These are phyloP conservation scores for Alligator mississippiensis DNA, from an alignment of 2,113 vertebrate species.

Conservation along the genomic window DNA sequence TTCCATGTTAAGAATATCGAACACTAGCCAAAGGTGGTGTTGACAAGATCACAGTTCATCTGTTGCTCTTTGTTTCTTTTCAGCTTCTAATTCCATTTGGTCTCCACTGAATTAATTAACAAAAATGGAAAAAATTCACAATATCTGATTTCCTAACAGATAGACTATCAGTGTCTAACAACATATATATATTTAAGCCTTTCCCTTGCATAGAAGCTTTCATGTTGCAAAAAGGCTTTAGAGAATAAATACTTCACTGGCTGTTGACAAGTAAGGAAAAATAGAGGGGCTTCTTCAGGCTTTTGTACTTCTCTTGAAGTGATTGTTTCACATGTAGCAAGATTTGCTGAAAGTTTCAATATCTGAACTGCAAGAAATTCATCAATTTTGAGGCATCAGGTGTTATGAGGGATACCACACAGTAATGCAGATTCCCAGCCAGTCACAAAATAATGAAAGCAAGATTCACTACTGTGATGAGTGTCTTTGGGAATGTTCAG, in stretches of 20 bases:
- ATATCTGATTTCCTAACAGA: background rate
- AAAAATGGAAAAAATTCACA: background rate
- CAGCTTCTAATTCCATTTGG: background rate
- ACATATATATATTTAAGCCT: background rate
- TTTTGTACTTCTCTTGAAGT: background rate
- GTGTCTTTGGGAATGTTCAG: background rate
- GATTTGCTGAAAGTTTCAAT: background rate
- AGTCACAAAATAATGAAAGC: background rate
- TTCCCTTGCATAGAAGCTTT: background rate
- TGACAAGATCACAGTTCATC: too few species aligned
- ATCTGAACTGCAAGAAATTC: constrained; percentile 20
- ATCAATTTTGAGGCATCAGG: background rate
- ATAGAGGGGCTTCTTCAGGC: background rate
- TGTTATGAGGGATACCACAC: background rate
- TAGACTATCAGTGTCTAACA: background rate
- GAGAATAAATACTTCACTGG: background rate
- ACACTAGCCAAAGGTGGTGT: background rate
- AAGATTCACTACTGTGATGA: constrained; percentile 31
- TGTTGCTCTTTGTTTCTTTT: background rate
- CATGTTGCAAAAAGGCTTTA: background rate
- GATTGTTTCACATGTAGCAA: background rate
- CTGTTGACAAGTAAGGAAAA: background rate
- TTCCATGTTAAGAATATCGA: background rate
- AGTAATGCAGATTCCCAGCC: constrained; percentile 9
- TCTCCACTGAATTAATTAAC: background rate